These are phyloP conservation scores for Drosophila robusta DNA, from an alignment of 2,888 invertebrate genomes.

Conservation along the genomic window DNA sequence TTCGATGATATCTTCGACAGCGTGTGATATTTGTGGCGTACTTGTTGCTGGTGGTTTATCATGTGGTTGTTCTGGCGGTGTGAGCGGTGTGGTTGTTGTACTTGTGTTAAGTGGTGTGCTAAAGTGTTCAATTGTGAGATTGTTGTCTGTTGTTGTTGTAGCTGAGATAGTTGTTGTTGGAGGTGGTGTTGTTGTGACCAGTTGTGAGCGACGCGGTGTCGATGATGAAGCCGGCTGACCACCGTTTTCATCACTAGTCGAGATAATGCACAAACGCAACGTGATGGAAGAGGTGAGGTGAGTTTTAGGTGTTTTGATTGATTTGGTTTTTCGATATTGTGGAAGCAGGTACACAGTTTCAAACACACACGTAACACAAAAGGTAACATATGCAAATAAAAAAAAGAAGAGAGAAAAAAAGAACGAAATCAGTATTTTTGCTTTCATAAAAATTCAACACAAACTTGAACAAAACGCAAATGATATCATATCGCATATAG, in stretches of 20 bases:
- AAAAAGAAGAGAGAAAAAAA: conserved; percentile 33
- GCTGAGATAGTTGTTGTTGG: conserved; percentile 46
- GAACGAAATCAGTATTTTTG: conserved; percentile 35
- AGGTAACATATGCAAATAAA: conserved; percentile 75
- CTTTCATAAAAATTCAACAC: conserved; percentile 49
- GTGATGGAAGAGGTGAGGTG: conserved; percentile 41
- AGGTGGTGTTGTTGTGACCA: conserved; percentile 48
- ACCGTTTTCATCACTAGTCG: conserved; percentile 76
- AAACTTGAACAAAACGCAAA: conserved; percentile 50
- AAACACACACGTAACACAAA: conserved; percentile 77
- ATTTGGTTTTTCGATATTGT: conserved; percentile 41
- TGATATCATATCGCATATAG: conserved; percentile 7
- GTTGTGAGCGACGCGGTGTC: conserved; percentile 72
- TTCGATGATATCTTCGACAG: conserved; percentile 77
- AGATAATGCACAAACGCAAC: conserved; percentile 53
- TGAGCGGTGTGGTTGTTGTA: conserved; percentile 77
- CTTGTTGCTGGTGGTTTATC: conserved; percentile 75
- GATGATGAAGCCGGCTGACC: conserved; percentile 70
- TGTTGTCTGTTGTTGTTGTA: conserved; percentile 60
- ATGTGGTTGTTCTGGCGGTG: conserved; percentile 68
- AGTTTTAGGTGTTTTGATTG: conserved; percentile 31
- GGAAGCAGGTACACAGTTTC: conserved; percentile 75
- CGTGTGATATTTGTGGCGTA: conserved; percentile 67
- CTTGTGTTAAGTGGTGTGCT: conserved; percentile 71
- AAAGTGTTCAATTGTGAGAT: conserved; percentile 59